A percentile compares a stretch with the other conserved stretches of the same genome.
Conservation (phyloP, 2,888 invertebrate species). For the Minunthozetes semirufus region DNA sequence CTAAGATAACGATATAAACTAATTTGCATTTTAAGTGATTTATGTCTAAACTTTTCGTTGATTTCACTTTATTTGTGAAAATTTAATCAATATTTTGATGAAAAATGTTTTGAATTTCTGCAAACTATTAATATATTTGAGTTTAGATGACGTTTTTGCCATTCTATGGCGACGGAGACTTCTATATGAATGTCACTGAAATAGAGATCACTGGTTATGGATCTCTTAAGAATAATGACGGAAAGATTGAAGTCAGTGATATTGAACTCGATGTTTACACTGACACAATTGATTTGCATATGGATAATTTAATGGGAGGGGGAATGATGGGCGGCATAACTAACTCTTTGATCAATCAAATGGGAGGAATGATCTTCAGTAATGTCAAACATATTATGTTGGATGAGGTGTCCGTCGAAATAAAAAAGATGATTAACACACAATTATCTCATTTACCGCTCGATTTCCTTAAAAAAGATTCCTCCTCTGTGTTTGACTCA, state of each 20-base stretch:
- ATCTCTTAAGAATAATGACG: constrained; percentile 64
- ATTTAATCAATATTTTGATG: no score
- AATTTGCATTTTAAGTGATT: no score
- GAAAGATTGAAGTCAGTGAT: constrained; percentile 66
- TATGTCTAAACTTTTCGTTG: no score
- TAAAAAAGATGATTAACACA: constrained; percentile 65
- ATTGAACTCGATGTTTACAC: constrained; percentile 73
- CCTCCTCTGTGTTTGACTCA: constrained; percentile 56
- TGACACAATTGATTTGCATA: constrained; percentile 67
- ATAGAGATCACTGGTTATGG: constrained; percentile 64
- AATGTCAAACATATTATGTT: constrained; percentile 77
- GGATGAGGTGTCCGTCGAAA: constrained; percentile 62
- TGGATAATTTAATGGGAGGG: constrained; percentile 59
- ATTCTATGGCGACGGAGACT: constrained; percentile 64
- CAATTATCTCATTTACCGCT: constrained; percentile 61
- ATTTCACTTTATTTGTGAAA: no score
- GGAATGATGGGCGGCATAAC: constrained; percentile 63
- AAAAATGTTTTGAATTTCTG: no score
- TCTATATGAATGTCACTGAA: constrained; percentile 65
- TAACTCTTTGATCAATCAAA: constrained; percentile 60
- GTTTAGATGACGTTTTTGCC: constrained; percentile 59
- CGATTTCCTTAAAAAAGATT: constrained; percentile 35
- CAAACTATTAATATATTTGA: background rate
- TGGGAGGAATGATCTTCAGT: constrained; percentile 74
- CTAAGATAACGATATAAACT: no score